phyloP scores from a whole-genome alignment of 2,797 vertebrate species.

The Limnodromus scolopaceus region DNA sequence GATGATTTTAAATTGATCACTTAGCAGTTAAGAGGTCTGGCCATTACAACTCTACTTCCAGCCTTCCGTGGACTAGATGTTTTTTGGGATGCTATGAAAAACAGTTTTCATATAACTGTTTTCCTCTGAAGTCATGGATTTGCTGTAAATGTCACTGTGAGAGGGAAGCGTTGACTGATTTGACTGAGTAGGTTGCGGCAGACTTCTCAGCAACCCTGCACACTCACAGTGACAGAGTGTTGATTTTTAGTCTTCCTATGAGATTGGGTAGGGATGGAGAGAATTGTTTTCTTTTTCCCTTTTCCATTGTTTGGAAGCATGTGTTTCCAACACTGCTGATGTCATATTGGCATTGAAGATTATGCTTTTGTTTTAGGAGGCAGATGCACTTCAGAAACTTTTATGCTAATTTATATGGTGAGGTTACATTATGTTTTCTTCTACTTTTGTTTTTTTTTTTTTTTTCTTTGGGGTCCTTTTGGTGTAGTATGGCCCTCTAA shows the following conservation, averaged over 20 bases:
- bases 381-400: not conserved
- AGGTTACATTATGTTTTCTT: not conserved
- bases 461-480: not conserved
- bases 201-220: constrained; percentile 3
- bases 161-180: not conserved
- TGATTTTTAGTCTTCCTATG: not conserved
- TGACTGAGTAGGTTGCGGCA: constrained; percentile 12
- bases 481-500: not conserved
- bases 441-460: not conserved
- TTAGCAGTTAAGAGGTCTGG: not conserved
- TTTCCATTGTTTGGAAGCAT: constrained; percentile 19
- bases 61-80: not conserved
- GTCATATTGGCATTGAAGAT: not conserved
- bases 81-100: not conserved
- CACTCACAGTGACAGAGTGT: not conserved
- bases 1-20: not conserved
- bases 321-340: not conserved
- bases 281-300: not conserved
- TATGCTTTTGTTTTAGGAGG: not conserved
- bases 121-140: not conserved
- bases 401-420: not conserved
- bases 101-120: not conserved
- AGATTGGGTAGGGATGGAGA: not conserved
- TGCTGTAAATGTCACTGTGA: not conserved
- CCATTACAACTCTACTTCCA: not conserved